phyloP scores from a whole-genome alignment of 1,140 invertebrate species.

The Drosophila pseudoananassae region DNA sequence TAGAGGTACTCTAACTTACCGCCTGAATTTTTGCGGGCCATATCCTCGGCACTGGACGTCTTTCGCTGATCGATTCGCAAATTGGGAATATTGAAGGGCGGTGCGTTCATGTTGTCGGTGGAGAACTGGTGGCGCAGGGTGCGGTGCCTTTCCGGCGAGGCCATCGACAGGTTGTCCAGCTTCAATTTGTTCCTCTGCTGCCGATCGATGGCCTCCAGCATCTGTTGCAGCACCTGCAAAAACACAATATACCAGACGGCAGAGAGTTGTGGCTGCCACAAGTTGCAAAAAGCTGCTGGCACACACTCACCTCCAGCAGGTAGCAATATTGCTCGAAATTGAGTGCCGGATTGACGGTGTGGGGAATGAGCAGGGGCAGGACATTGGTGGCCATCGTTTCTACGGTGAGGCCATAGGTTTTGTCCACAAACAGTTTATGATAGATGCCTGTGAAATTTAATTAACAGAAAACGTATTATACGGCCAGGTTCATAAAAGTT shows the following conservation, averaged over 20 bases:
- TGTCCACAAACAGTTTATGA: slow-evolving; percentile 95
- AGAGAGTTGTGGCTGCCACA: background rate
- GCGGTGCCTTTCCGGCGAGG: slow-evolving; percentile 91
- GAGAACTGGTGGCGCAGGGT: slow-evolving; percentile 92
- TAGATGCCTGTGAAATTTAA: slow-evolving; percentile 91
- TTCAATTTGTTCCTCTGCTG: slow-evolving; percentile 94
- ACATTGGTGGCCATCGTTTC: slow-evolving; percentile 97
- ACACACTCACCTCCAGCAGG: slow-evolving; percentile 89
- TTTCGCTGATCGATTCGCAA: slow-evolving; percentile 93
- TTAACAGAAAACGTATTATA: slow-evolving; percentile 10
- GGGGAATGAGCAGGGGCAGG: slow-evolving; percentile 95
- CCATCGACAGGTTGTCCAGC: slow-evolving; percentile 90
- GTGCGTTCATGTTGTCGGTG: slow-evolving; percentile 93
- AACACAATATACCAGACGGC: background rate
- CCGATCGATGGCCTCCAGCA: slow-evolving; percentile 96
- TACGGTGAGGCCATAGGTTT: slow-evolving; percentile 95
- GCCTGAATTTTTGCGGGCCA: slow-evolving; percentile 93
- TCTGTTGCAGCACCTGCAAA: slow-evolving; percentile 92
- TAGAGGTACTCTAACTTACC: slow-evolving; percentile 84
- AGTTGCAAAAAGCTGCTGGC: background rate
- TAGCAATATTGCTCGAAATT: slow-evolving; percentile 95
- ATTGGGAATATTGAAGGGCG: slow-evolving; percentile 94
- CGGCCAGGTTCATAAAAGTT: background rate
- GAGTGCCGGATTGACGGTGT: slow-evolving; percentile 95
- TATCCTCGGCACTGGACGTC: slow-evolving; percentile 94